A percentile compares a stretch with the other conserved stretches of the same genome.
Conservation (phyloP, 2,888 invertebrate species). For the Seladonia tumulorum region DNA sequence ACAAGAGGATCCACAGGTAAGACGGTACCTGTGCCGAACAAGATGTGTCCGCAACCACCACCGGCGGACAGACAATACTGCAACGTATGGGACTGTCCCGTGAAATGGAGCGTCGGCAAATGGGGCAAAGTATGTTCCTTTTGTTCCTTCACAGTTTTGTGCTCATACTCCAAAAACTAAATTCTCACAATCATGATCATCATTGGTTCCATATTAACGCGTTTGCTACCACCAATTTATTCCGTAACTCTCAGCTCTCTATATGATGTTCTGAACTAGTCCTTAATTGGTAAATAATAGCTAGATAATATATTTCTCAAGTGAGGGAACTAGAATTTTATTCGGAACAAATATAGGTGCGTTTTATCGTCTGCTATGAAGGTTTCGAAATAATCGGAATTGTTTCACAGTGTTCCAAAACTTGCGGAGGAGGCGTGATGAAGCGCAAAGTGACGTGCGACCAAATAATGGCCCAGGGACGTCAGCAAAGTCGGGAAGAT, state of each 20-base stretch:
- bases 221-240: not conserved
- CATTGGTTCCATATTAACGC: not conserved
- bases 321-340: not conserved
- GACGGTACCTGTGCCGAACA: conserved; percentile 96
- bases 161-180: not conserved
- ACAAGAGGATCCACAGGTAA: conserved; percentile 92
- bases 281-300: not conserved
- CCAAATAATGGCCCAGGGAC: conserved; percentile 97
- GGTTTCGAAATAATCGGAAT: not conserved
- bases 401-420: conserved; percentile 90
- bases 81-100: conserved; percentile 96
- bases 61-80: conserved; percentile 96
- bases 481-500: conserved; percentile 91
- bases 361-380: not conserved
- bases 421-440: conserved; percentile 97
- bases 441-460: conserved; percentile 93
- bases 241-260: not conserved
- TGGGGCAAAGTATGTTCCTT: conserved; percentile 89
- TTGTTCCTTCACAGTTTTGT: not conserved
- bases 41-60: conserved; percentile 96
- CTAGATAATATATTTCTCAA: not conserved
- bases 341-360: not conserved
- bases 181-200: not conserved
- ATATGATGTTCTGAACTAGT: not conserved
- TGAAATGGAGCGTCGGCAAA: conserved; percentile 93